Percentiles rank a stretch among this genome's conserved stretches.
Evolutionary conservation across 2,888 invertebrate genomes (phyloP).

Genomic region (Polyommatus iphigenia): DNA sequence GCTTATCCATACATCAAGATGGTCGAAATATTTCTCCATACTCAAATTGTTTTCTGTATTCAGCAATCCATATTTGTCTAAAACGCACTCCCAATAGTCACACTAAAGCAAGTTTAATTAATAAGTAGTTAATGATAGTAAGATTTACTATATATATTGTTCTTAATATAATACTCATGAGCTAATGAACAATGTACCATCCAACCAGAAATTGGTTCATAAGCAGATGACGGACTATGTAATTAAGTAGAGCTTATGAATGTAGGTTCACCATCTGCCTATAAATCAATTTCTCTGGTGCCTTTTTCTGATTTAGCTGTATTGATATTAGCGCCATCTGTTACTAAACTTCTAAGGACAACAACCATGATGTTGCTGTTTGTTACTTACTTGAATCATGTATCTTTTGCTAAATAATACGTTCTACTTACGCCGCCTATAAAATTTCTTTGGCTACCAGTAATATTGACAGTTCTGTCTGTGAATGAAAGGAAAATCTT

Average conservation of each 20-base stretch:
- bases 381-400: too few relatives aligned
- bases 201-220: too few relatives aligned
- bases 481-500: slow-evolving; percentile 39
- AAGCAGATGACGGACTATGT: too few relatives aligned
- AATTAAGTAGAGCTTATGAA: too few relatives aligned
- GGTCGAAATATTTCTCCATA: slow-evolving; percentile 52
- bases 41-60: slow-evolving; percentile 43
- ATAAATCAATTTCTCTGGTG: too few relatives aligned
- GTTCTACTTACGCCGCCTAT: slow-evolving; percentile 42
- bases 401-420: neutral
- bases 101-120: slow-evolving; percentile 47
- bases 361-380: too few relatives aligned
- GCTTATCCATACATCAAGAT: slow-evolving; percentile 58
- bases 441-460: slow-evolving; percentile 44
- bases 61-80: slow-evolving; percentile 54
- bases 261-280: too few relatives aligned
- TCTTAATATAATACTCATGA: too few relatives aligned
- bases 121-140: neutral
- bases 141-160: too few relatives aligned
- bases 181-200: too few relatives aligned
- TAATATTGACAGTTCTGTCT: slow-evolving; percentile 46
- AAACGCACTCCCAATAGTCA: slow-evolving; percentile 55
- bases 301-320: too few relatives aligned
- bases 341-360: neutral
- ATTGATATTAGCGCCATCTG: neutral